A percentile compares a stretch with the other conserved stretches of the same genome.
phyloP scores from a whole-genome alignment of 2,888 invertebrate genomes.

The Ornithoptera alexandrae region DNA sequence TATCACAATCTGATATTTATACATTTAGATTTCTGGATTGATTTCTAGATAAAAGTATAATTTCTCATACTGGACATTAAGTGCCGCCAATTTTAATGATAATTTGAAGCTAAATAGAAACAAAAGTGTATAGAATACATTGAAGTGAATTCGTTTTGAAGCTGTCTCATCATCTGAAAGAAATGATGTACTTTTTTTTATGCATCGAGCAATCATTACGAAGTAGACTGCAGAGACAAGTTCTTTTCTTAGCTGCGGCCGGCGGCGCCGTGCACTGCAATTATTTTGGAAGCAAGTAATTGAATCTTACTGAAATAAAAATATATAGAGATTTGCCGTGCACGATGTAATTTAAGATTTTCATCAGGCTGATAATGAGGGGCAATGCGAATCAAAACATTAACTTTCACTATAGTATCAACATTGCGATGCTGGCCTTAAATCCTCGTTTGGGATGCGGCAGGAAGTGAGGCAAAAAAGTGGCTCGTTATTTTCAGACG shows the following conservation, averaged over 20 bases:
- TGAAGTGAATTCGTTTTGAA: neutral
- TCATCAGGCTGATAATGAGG: constrained; percentile 70
- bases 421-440: constrained; percentile 61
- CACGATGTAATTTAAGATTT: constrained; percentile 72
- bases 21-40: no score
- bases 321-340: constrained; percentile 59
- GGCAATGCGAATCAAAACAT: constrained; percentile 64
- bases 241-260: constrained; percentile 53
- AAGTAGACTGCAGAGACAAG: constrained; percentile 41
- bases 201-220: constrained; percentile 45
- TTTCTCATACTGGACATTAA: neutral
- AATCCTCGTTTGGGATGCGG: constrained; percentile 67
- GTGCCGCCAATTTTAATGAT: neutral
- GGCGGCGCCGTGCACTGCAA: constrained; percentile 51
- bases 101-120: neutral
- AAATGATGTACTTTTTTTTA: constrained; percentile 45
- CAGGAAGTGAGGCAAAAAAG: constrained; percentile 63
- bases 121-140: neutral
- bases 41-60: neutral
- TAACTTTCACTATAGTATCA: constrained; percentile 70
- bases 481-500: constrained; percentile 7
- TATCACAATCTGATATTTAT: no score
- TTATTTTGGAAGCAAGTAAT: constrained; percentile 60
- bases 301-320: constrained; percentile 72
- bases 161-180: constrained; percentile 3